Evolutionary conservation across 2,797 vertebrate genomes (phyloP).

Genomic region (Kryptopterus vitreolus): DNA sequence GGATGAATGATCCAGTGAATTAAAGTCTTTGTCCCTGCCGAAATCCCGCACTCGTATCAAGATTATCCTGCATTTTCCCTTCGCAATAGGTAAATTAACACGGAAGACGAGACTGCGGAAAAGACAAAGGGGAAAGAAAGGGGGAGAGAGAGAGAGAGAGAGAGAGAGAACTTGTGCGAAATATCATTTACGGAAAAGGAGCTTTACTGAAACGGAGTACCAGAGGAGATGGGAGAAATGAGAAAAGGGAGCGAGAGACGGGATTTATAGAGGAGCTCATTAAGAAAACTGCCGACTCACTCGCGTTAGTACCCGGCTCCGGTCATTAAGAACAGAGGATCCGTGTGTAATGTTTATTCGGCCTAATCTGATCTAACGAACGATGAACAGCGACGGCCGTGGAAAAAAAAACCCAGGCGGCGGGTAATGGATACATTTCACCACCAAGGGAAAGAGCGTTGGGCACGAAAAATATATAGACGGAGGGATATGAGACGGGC

Average conservation of each 20-base stretch:
- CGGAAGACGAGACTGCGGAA: neutral
- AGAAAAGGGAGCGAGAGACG: neutral
- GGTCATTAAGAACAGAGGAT: conserved; percentile 3
- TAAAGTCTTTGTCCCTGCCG: too few species aligned
- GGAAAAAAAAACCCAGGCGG: neutral
- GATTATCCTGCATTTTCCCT: neutral
- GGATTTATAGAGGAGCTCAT: conserved; percentile 8
- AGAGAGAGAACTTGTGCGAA: neutral
- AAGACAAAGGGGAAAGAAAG: neutral
- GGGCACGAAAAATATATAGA: neutral
- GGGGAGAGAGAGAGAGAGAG: too few species aligned
- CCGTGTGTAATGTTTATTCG: conserved; percentile 3
- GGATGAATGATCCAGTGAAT: too few species aligned
- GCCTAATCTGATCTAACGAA: conserved; percentile 1
- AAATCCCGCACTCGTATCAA: too few species aligned
- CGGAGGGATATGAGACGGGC: neutral
- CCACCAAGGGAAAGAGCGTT: neutral
- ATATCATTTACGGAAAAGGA: neutral
- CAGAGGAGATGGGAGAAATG: neutral
- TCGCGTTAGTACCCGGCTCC: neutral
- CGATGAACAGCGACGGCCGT: neutral
- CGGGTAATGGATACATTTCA: neutral
- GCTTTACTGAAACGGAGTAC: neutral
- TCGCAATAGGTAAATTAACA: neutral
- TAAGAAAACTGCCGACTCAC: conserved; percentile 17